Conservation (phyloP, 2,113 vertebrate species). For the Trochalopteron elliotii region DNA sequence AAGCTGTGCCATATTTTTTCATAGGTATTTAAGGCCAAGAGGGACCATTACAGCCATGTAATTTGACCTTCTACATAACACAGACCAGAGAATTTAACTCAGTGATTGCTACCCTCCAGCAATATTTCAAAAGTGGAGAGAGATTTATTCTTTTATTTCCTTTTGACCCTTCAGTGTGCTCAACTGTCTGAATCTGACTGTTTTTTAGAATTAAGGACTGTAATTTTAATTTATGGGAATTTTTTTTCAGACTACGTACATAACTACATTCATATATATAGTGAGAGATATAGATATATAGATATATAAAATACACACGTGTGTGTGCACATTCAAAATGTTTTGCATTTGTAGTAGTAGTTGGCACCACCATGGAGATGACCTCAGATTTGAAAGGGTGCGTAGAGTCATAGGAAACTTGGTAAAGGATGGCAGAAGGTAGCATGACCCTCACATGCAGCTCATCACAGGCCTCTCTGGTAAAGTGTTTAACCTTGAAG, state of each 20-base stretch:
- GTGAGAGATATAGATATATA: not conserved
- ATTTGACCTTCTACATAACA: not conserved
- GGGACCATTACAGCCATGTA: not conserved
- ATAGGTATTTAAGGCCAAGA: not conserved
- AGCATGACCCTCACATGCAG: not conserved
- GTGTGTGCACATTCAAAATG: not conserved
- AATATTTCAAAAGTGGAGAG: not conserved
- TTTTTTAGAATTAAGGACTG: not conserved
- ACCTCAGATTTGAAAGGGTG: constrained; percentile 20
- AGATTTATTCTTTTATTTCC: not conserved
- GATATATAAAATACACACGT: not conserved
- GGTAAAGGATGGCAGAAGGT: not conserved
- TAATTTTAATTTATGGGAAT: not conserved
- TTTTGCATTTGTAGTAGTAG: constrained; percentile 18
- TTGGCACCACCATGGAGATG: not conserved
- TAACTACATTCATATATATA: not conserved
- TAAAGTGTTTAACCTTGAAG: not conserved
- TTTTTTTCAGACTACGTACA: not conserved
- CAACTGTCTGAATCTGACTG: not conserved
- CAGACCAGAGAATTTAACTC: constrained; percentile 18
- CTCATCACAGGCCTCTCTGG: not conserved
- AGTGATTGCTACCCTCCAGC: not conserved
- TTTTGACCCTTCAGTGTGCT: not conserved
- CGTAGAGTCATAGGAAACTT: not conserved
- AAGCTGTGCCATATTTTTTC: not conserved